Evolutionary conservation across 2,888 invertebrate species (phyloP).

Genomic region (Chaitophorus viminalis): DNA sequence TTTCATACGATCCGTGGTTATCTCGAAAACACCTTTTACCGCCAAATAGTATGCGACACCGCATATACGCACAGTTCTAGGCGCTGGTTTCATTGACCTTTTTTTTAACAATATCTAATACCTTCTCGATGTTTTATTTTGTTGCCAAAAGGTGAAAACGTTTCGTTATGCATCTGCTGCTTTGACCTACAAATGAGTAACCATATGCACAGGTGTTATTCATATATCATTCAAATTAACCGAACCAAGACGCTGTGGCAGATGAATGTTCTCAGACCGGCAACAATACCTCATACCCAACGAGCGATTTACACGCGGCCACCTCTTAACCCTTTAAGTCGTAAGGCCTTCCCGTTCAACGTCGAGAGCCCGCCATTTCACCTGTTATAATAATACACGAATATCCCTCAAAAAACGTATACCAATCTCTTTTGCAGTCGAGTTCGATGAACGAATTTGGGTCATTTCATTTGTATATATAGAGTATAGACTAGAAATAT

Average conservation of each 20-base stretch:
- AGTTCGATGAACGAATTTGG: neutral
- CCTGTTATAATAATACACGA: neutral
- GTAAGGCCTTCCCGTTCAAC: neutral
- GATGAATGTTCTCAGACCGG: neutral
- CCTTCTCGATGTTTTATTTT: neutral
- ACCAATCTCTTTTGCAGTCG: slow-evolving; percentile 11
- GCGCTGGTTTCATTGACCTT: neutral
- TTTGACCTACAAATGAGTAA: neutral
- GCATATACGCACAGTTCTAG: neutral
- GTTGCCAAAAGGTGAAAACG: neutral
- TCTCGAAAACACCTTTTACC: neutral
- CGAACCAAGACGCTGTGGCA: neutral
- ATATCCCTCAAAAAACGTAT: slow-evolving; percentile 13
- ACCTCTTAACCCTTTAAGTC: neutral
- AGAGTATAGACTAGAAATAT: too few relatives aligned
- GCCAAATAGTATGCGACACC: neutral
- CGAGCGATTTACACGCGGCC: neutral
- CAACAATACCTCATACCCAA: neutral
- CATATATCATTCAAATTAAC: neutral
- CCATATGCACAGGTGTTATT: neutral
- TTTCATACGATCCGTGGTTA: neutral
- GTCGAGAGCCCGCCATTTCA: slow-evolving; percentile 24
- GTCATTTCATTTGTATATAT: neutral
- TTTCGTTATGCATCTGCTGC: neutral
- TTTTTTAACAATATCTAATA: neutral